A percentile compares a stretch with the other conserved stretches of the same genome.
Evolutionary conservation across 2,888 invertebrate species (phyloP).

Genomic region (Dryobota labecula): DNA sequence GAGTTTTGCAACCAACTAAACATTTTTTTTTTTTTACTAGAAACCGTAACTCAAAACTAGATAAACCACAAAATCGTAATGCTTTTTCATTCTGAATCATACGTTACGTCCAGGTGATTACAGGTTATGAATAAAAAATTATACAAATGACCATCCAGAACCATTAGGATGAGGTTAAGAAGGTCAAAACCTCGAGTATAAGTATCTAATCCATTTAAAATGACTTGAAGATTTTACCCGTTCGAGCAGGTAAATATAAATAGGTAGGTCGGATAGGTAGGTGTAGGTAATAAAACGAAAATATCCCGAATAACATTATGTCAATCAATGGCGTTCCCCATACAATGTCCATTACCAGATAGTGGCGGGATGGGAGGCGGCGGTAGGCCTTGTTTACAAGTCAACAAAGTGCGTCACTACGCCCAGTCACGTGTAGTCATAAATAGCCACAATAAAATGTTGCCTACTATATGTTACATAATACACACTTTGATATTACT

Average conservation of each 20-base stretch:
- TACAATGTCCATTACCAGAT: slow-evolving; percentile 6
- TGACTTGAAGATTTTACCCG: background rate
- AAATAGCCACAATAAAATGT: background rate
- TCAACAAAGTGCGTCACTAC: slow-evolving; percentile 16
- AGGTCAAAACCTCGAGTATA: background rate
- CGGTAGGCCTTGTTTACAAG: slow-evolving; percentile 4
- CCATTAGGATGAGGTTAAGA: background rate
- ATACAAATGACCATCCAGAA: background rate
- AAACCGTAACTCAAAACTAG: background rate
- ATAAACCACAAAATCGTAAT: background rate
- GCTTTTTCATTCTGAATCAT: background rate
- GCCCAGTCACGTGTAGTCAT: slow-evolving; percentile 2
- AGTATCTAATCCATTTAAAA: background rate
- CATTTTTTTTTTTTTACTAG: background rate
- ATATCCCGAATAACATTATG: slow-evolving; percentile 8
- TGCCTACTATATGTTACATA: background rate
- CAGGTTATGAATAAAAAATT: background rate
- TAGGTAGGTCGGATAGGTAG: too few species aligned
- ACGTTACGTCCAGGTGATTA: background rate
- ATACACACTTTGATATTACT: background rate
- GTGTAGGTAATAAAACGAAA: background rate
- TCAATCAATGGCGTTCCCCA: slow-evolving; percentile 8
- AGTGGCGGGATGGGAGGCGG: slow-evolving; percentile 8
- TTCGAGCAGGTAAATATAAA: background rate
- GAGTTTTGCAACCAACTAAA: too few species aligned